Percentiles rank a stretch among this genome's conserved stretches.
Evolutionary conservation across 2,797 vertebrate genomes (phyloP).

Genomic region (Dryobates pubescens): DNA sequence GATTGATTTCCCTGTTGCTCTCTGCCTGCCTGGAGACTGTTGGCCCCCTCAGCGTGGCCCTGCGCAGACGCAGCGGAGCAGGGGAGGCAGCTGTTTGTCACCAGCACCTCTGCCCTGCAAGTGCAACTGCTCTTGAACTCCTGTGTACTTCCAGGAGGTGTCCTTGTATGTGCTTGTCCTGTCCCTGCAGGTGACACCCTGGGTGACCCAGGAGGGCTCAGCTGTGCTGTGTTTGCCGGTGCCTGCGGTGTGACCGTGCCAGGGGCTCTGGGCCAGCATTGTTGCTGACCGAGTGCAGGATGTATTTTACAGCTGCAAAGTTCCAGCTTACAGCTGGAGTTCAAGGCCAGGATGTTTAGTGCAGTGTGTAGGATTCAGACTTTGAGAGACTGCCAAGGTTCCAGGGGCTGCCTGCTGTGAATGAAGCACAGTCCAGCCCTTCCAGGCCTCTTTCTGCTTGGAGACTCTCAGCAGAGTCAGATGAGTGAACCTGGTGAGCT

Average conservation of each 20-base stretch:
- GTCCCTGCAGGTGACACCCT: no score
- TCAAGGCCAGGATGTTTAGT: background rate
- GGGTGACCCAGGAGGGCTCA: no score
- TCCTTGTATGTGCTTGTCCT: background rate
- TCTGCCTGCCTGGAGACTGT: background rate
- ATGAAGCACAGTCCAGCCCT: background rate
- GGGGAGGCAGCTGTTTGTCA: background rate
- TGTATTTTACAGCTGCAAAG: background rate
- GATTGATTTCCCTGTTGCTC: background rate
- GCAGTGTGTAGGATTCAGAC: background rate
- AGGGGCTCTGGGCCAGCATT: background rate
- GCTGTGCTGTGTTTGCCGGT: background rate
- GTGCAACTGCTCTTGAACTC: background rate
- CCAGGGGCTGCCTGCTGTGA: background rate
- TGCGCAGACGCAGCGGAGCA: background rate
- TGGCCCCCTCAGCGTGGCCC: rapidly evolving
- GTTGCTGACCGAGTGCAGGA: background rate
- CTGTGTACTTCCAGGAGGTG: background rate
- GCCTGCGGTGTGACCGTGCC: background rate
- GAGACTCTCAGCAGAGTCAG: background rate
- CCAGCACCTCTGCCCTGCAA: background rate
- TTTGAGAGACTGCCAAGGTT: background rate
- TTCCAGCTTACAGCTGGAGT: background rate
- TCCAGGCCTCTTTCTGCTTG: background rate
- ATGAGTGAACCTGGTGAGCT: background rate